Percentiles rank a stretch among this genome's conserved stretches.
Conservation (phyloP, 2,113 vertebrate species). For the Ciconia maguari region DNA sequence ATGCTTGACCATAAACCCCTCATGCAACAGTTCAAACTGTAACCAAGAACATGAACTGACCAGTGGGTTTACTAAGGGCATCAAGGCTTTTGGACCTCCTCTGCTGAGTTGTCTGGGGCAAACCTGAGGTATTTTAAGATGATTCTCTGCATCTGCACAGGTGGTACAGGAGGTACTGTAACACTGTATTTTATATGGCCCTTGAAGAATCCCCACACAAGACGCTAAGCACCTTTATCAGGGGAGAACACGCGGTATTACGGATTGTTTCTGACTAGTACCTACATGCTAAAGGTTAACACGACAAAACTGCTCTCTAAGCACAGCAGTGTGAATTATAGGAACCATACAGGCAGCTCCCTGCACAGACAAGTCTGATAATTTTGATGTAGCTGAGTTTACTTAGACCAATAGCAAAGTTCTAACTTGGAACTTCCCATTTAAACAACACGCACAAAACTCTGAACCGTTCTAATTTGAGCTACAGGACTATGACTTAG, state of each 20-base stretch:
- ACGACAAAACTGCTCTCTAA: not conserved
- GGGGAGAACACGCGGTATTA: not conserved
- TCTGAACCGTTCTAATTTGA: not conserved
- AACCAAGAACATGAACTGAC: not conserved
- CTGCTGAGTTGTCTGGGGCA: not conserved
- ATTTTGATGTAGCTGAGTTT: not conserved
- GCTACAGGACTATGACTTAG: not conserved
- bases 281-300: not conserved
- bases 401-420: not conserved
- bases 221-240: not conserved
- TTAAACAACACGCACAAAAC: not conserved
- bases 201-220: not conserved
- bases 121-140: not conserved
- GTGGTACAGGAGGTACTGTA: not conserved
- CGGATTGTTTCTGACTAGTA: not conserved
- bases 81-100: not conserved
- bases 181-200: not conserved
- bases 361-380: not conserved
- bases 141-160: not conserved
- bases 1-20: not conserved
- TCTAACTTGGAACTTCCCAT: not conserved
- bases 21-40: not conserved
- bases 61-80: not conserved
- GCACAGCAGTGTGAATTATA: not conserved
- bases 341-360: not conserved